Evolutionary conservation across 2,797 vertebrate genomes (phyloP).

Genomic region (Florisuga fusca): DNA sequence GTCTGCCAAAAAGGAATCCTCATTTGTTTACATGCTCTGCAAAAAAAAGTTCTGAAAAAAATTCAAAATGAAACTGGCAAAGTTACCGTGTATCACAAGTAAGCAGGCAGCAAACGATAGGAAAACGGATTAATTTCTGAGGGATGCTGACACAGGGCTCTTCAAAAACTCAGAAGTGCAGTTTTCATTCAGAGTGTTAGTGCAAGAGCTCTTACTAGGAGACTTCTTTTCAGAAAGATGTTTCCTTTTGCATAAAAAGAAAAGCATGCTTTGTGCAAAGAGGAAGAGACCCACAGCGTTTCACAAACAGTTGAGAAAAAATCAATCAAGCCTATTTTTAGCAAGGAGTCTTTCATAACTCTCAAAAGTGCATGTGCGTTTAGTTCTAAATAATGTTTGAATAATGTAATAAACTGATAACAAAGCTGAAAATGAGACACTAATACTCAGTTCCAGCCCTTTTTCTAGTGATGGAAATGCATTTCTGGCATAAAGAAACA

Average conservation of each 20-base stretch:
- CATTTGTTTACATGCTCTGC: background rate
- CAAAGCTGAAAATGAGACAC: background rate
- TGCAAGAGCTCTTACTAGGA: background rate
- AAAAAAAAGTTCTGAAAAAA: background rate
- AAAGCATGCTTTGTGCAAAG: background rate
- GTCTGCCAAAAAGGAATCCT: background rate
- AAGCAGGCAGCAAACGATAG: background rate
- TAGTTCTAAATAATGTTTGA: background rate
- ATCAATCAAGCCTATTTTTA: background rate
- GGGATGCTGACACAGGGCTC: background rate
- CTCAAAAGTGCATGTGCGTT: background rate
- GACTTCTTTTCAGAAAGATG: background rate
- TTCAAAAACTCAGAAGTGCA: background rate
- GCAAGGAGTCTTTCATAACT: background rate
- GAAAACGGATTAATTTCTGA: background rate
- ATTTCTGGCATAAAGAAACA: background rate
- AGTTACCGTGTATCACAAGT: fast-evolving
- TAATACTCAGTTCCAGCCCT: background rate
- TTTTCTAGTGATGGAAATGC: background rate
- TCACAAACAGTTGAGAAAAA: background rate
- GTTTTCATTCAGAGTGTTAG: background rate
- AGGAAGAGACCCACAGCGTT: background rate
- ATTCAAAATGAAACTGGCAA: background rate
- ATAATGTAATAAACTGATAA: background rate
- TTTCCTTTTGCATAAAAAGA: background rate